phyloP scores from a whole-genome alignment of 2,797 vertebrate genomes.

The Myotis myotis region DNA sequence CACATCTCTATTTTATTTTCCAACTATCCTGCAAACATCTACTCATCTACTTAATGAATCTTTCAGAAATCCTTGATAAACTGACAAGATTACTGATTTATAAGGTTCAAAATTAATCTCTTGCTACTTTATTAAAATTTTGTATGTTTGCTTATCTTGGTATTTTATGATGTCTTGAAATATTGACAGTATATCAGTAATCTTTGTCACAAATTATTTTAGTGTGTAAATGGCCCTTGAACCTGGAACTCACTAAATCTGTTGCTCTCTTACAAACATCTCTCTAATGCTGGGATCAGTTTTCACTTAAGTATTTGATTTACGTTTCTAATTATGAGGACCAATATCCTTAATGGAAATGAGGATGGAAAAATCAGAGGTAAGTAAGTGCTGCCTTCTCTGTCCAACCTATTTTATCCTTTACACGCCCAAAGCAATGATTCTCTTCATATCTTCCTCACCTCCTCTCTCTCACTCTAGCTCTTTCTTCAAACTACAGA shows the following conservation, averaged over 20 bases:
- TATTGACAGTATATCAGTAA: slow-evolving; percentile 31
- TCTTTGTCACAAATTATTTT: slow-evolving; percentile 1
- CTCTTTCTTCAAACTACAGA: background rate
- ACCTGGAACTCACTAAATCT: slow-evolving; percentile 27
- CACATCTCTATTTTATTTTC: slow-evolving; percentile 25
- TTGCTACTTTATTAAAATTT: slow-evolving; percentile 41
- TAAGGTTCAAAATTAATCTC: slow-evolving; percentile 46
- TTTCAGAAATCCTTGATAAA: slow-evolving; percentile 55
- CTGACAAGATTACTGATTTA: slow-evolving; percentile 34
- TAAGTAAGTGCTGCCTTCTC: background rate
- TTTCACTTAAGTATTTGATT: slow-evolving; percentile 28
- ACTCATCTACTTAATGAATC: slow-evolving; percentile 7
- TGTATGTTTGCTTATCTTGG: slow-evolving; percentile 32
- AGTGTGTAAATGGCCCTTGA: slow-evolving; percentile 31
- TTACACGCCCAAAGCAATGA: background rate
- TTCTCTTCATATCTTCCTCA: background rate
- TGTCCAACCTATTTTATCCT: background rate
- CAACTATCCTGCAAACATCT: background rate
- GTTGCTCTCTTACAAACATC: background rate
- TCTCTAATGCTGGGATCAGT: slow-evolving; percentile 39
- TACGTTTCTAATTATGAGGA: slow-evolving; percentile 1
- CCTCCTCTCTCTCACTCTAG: background rate
- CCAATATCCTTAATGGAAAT: background rate
- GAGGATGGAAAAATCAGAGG: background rate
- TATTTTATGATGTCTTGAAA: slow-evolving; percentile 15